Evolutionary conservation across 2,113 vertebrate species (phyloP).

Genomic region (Calypte anna): DNA sequence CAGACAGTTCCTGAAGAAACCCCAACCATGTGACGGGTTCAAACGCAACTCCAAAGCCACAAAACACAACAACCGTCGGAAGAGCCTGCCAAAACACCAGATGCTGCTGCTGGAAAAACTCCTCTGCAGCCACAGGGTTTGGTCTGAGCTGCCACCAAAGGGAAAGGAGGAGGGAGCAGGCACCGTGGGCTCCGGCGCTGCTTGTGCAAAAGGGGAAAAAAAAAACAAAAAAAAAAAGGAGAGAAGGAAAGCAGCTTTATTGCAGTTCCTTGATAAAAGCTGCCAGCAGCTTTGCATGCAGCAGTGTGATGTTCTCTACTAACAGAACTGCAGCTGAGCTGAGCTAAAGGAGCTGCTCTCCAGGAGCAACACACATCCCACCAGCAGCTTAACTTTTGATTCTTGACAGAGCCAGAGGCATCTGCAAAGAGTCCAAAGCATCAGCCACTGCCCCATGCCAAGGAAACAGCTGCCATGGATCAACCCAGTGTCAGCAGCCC

Average conservation of each 20-base stretch:
- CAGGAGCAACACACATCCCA: neutral
- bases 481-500: neutral
- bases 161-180: neutral
- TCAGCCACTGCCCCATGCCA: neutral
- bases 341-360: neutral
- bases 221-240: neutral
- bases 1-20: conserved; percentile 66
- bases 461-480: neutral
- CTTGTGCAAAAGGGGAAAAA: neutral
- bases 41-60: conserved; percentile 67
- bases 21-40: conserved; percentile 51
- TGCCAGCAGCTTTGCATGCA: neutral
- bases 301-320: neutral
- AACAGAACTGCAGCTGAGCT: neutral
- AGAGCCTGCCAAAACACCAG: conserved; percentile 58
- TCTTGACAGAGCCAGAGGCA: neutral
- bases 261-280: neutral
- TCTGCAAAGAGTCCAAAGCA: neutral
- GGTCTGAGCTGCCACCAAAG: neutral
- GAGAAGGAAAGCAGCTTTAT: conserved; percentile 8
- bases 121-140: neutral
- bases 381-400: neutral
- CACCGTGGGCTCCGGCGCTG: neutral
- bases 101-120: conserved; percentile 68
- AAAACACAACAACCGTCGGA: conserved; percentile 50